Base-by-base conservation (phyloP, 2,888 invertebrate species). In the Aromia moschata region DNA sequence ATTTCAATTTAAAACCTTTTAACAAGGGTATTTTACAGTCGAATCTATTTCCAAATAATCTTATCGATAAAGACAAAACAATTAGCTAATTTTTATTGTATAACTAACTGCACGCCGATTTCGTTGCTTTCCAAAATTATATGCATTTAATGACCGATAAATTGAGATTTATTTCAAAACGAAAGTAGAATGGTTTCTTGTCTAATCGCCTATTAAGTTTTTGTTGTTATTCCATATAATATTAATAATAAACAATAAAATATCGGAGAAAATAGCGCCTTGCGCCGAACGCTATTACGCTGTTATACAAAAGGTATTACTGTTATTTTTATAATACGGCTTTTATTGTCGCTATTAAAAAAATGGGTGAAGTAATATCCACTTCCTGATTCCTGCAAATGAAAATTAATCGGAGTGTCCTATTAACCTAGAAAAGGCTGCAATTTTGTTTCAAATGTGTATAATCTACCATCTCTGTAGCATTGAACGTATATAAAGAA, bases 111-210 rank as follows among this genome's bases (percentile, higher is more conserved):
- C 56, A 67, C 60, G 68, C 68, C 54, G 59, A 67, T 64, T 63
- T 62, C 59, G 60, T 57, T 58, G 62, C 65, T 67, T 65, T 64
- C 60, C 64, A 66, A 67, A 67, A 66, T 69, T 67, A 62, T 60
- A 64, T 58, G 56, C 55, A 54, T 65, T 69, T 65, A 68, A 69
- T 67, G 57, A 64, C 62, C 67, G 67, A 65, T 64, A 69, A 69
- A 69, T 69, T 67, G 60, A 61, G 58, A 64, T 65, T 68, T 66
- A 67, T 65, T 62, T 66, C 61, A 60, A 60, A 64, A 66, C 49
- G 67, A 69, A 67, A 69, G 65, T 65, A 37, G 57, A 54, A 37
- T 54, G 58, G 51, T 63, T 59, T 38, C 49, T 49, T 49, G 33
- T 49, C 45, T 56, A 51, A 53, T 51, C 31, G 52, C 46, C 57